phyloP scores from a whole-genome alignment of 2,113 vertebrate genomes.

The Ageneiosus marmoratus region DNA sequence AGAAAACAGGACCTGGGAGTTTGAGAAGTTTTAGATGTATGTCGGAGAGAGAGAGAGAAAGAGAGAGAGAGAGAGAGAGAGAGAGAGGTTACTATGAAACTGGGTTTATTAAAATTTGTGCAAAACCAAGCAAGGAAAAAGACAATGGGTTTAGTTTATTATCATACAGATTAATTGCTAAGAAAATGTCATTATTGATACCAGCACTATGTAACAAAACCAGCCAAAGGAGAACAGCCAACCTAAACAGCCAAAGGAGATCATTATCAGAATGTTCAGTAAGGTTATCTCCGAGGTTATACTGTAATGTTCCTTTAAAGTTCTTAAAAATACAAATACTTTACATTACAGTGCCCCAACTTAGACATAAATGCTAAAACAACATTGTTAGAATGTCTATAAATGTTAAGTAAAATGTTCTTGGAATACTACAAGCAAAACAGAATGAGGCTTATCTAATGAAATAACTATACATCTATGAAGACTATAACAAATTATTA shows the following conservation, averaged over 20 bases:
- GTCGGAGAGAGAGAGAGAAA: background rate
- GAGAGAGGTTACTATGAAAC: background rate
- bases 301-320: background rate
- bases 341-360: background rate
- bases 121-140: background rate
- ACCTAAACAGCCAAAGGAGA: background rate
- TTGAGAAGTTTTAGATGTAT: constrained; percentile 16
- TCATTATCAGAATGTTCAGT: background rate
- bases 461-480: background rate
- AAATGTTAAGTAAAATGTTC: background rate
- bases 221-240: too few species aligned
- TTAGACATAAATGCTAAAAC: background rate
- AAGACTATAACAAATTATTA: background rate
- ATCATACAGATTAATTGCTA: background rate
- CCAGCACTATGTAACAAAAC: too few species aligned
- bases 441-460: too few species aligned
- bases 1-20: constrained; percentile 21
- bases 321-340: background rate
- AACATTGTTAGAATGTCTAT: background rate
- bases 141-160: background rate
- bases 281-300: background rate
- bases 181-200: background rate
- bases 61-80: too few species aligned
- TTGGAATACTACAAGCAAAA: background rate
- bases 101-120: background rate